phyloP scores from a whole-genome alignment of 37 sponge, comb jelly and placozoan species.

The Cladorhizidae sp. region DNA sequence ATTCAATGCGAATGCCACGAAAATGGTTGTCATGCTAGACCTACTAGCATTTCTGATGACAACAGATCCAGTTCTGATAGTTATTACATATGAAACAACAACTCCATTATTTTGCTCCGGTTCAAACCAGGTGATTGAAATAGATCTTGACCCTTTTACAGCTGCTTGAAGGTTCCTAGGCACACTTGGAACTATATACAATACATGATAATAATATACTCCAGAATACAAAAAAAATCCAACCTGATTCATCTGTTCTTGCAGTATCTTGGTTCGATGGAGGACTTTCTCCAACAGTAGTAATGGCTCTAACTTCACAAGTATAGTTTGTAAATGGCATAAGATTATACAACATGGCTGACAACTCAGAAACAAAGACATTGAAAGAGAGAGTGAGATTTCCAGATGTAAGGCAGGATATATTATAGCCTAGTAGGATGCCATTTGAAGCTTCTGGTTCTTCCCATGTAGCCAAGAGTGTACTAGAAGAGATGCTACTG shows the following conservation, averaged over 20 bases:
- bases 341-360: too few relatives aligned
- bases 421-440: too few relatives aligned
- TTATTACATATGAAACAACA: conserved; percentile 13
- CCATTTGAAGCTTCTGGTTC: conserved; percentile 37
- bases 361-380: too few relatives aligned
- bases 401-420: too few relatives aligned
- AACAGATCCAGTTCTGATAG: background rate
- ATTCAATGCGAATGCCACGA: background rate
- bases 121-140: conserved; percentile 18
- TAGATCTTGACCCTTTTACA: background rate
- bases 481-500: background rate
- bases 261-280: conserved; percentile 13
- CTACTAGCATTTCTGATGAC: conserved; percentile 6
- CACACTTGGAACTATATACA: conserved; percentile 9
- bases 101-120: conserved; percentile 37
- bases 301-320: conserved; percentile 51
- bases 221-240: background rate
- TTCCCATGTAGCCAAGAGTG: conserved; percentile 21
- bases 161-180: background rate
- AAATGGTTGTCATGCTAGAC: too few relatives aligned
- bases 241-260: conserved; percentile 34
- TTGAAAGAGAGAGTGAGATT: too few relatives aligned
- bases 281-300: conserved; percentile 41
- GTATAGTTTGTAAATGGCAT: conserved; percentile 58
- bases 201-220: background rate